phyloP scores from a whole-genome alignment of 2,888 invertebrate genomes.

The Labia minor region DNA sequence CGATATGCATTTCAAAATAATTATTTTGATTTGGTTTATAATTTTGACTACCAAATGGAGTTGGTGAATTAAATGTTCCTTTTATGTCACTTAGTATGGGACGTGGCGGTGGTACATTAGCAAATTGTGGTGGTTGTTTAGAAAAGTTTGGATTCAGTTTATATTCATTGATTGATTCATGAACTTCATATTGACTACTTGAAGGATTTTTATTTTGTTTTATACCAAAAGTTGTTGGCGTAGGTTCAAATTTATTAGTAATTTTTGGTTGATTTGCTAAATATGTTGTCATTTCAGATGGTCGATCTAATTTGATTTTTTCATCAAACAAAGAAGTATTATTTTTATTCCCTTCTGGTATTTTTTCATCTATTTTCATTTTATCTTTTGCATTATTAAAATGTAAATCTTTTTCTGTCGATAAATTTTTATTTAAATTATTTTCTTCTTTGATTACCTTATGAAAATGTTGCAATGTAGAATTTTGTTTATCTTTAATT shows the following conservation, averaged over 20 bases:
- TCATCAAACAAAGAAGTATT: too few species aligned
- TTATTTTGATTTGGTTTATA: neutral
- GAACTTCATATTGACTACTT: neutral
- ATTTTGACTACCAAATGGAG: neutral
- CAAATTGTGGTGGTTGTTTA: neutral
- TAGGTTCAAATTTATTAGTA: neutral
- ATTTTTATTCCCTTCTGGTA: too few species aligned
- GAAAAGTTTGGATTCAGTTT: neutral
- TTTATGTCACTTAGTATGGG: neutral
- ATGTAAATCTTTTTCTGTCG: neutral
- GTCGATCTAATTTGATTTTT: neutral
- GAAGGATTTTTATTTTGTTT: neutral
- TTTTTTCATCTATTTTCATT: too few species aligned
- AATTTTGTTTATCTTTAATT: slow-evolving; percentile 19
- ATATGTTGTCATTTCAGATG: neutral
- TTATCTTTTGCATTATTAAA: neutral
- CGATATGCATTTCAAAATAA: neutral
- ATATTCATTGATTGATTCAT: neutral
- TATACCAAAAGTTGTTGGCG: neutral
- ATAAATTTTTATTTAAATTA: neutral
- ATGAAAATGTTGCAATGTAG: too few species aligned
- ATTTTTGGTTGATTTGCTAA: neutral
- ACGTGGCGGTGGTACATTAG: neutral
- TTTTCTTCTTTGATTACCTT: slow-evolving; percentile 17
- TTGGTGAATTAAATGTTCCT: neutral